phyloP scores from a whole-genome alignment of 1,140 invertebrate species.

The Coelopa frigida region DNA sequence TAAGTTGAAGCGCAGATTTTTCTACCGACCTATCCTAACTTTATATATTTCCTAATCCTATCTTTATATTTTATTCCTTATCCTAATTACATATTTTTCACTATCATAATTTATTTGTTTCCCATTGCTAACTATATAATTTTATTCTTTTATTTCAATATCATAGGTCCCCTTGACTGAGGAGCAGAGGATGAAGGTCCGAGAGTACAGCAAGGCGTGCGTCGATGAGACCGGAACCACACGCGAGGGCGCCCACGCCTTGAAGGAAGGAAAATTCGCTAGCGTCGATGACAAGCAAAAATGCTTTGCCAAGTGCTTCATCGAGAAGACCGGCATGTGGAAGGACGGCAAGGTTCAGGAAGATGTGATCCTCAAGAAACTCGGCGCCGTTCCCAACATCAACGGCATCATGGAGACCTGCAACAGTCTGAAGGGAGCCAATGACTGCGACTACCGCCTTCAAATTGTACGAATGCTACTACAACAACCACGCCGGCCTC shows the following conservation, averaged over 20 bases:
- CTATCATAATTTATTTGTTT: too few relatives aligned
- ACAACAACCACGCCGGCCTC: not conserved
- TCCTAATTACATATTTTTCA: too few relatives aligned
- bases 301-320: slow-evolving; percentile 9
- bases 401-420: too few relatives aligned
- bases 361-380: slow-evolving; percentile 1
- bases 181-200: slow-evolving; percentile 6
- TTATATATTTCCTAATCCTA: too few relatives aligned
- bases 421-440: slow-evolving; percentile 5
- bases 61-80: too few relatives aligned
- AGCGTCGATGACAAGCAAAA: not conserved
- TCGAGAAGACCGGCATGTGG: slow-evolving; percentile 2
- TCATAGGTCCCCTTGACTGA: not conserved
- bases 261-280: slow-evolving; percentile 3
- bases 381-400: slow-evolving; percentile 2
- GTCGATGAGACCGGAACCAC: not conserved
- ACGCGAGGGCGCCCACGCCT: not conserved
- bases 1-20: too few relatives aligned
- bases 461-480: slow-evolving; percentile 9
- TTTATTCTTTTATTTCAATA: not conserved
- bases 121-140: too few relatives aligned
- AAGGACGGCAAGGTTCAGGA: slow-evolving; percentile 1
- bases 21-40: too few relatives aligned
- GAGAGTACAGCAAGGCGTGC: not conserved
- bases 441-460: slow-evolving; percentile 11